Base-by-base conservation (phyloP, 2,888 invertebrate genomes). In the Baccha elongata region DNA sequence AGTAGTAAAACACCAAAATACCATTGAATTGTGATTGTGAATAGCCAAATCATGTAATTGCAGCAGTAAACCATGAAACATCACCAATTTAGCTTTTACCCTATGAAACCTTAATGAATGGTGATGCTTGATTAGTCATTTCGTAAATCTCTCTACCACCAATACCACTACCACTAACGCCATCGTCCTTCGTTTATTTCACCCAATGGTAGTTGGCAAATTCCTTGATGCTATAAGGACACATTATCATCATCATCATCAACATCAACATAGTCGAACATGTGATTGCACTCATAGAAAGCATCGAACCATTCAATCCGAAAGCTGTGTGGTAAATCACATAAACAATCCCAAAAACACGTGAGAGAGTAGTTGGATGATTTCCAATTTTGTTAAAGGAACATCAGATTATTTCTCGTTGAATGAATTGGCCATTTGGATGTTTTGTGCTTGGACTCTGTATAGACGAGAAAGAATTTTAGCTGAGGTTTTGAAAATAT, bases 91-190 rank as follows among this genome's bases (percentile, higher is more conserved):
- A 40, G 48, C 40, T 48, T 46, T 11, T 29, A 7, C 23, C 11
- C 26, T 23, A 32, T 32, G 17, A 53, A 62, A 35, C 58, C 60
- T 3, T 35, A 75, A 68, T 67, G 75, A 60, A 68, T 75, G 69
- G 23, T 42, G 52, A 68, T 52, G 68, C 62, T 53, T 76, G 46
- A 71, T 76, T 48, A 64, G 71, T 40, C 48, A 64, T 71, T 76
- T 76, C 17, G 46, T 37, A 62, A 68, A 69, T 62, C 52, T 50
- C 46, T 5, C 60, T 60, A n/a, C 44, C 19, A 44, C 42, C 44
- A 23, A n/a, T n/a, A n/a, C n/a, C 58, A 58, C 26, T 4, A 15
- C 23, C 23, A 23, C 23, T 23, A 23, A 23, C 23, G 23, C 23
- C 23, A 32, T 32, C 29, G 29, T 32, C 29, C 23, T n/a, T 23